These are phyloP conservation scores for Stenodera caucasica DNA, from an alignment of 2,888 invertebrate genomes.

Conservation along the genomic window DNA sequence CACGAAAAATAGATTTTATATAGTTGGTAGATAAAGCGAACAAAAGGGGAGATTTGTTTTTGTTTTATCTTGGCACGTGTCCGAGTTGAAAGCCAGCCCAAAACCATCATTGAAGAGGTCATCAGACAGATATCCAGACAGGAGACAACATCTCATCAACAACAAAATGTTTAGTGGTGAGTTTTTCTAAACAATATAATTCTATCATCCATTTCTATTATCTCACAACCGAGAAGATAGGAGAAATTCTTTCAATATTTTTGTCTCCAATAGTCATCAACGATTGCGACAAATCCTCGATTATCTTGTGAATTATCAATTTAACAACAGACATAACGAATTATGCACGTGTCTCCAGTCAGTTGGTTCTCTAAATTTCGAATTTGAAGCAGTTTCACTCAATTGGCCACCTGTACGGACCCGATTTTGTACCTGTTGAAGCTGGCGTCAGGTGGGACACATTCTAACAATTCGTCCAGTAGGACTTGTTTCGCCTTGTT, in stretches of 20 bases:
- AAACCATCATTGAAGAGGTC: slow-evolving; percentile 16
- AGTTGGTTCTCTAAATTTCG: no score
- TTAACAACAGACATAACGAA: no score
- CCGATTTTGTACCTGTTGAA: slow-evolving; percentile 3
- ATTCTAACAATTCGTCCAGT: background rate
- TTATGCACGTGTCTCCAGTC: no score
- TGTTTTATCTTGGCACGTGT: slow-evolving; percentile 28
- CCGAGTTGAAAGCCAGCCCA: background rate
- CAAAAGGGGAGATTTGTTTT: background rate
- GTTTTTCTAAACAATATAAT: slow-evolving; percentile 21
- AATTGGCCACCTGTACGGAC: background rate
- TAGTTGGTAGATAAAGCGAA: background rate
- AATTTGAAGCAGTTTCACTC: background rate
- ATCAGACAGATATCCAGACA: slow-evolving; percentile 4
- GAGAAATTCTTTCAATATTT: slow-evolving; percentile 8
- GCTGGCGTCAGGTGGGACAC: slow-evolving; percentile 7
- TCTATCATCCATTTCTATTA: slow-evolving; percentile 12
- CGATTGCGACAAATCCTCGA: background rate
- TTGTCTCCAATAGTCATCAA: background rate
- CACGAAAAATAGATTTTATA: slow-evolving; percentile 13
- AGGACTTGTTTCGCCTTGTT: background rate
- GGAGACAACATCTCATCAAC: slow-evolving; percentile 23
- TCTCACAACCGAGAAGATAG: background rate
- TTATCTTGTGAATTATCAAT: background rate
- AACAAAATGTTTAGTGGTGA: slow-evolving; percentile 35